Conservation (phyloP, 2,113 vertebrate genomes). For the Orycteropus afer region DNA sequence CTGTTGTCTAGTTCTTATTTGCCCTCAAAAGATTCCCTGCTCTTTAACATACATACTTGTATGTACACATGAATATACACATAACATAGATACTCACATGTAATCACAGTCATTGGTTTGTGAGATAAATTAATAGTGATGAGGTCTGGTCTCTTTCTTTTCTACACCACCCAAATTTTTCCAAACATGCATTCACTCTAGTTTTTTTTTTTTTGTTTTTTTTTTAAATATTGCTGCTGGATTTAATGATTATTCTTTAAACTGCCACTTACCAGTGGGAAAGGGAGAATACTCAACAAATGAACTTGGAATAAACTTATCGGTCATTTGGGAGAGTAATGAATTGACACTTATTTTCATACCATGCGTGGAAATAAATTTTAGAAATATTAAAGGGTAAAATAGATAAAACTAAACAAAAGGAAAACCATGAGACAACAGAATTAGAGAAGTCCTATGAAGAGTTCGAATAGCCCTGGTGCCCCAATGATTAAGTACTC, state of each 20-base stretch:
- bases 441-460: neutral
- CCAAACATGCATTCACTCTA: neutral
- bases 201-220: neutral
- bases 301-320: neutral
- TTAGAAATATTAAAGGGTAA: neutral
- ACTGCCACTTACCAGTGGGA: neutral
- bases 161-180: neutral
- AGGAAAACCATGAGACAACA: neutral
- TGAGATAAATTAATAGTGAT: neutral
- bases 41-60: fast-evolving
- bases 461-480: neutral
- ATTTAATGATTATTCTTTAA: conserved; percentile 37
- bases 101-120: neutral
- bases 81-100: fast-evolving
- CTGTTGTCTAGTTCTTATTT: neutral
- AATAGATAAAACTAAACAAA: neutral
- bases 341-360: neutral
- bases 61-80: fast-evolving
- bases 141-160: neutral
- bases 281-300: neutral
- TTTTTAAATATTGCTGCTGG: neutral
- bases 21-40: neutral
- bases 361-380: conserved; percentile 22
- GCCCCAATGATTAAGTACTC: neutral
- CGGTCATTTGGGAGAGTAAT: neutral